Evolutionary conservation across 2,113 vertebrate genomes (phyloP).

Genomic region (Lethenteron camtschaticum): DNA sequence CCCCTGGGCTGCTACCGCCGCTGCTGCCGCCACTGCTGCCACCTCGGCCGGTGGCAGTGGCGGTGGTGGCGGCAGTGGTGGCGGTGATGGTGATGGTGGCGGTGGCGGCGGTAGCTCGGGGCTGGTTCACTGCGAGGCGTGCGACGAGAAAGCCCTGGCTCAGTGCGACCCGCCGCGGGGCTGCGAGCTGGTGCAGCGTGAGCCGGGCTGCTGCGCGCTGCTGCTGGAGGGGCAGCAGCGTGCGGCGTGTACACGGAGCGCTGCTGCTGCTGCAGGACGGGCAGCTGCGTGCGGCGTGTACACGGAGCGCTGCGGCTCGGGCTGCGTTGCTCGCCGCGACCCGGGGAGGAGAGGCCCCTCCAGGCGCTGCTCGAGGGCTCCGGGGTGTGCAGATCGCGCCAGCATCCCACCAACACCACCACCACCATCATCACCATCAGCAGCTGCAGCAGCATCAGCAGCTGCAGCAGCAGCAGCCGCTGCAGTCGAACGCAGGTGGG

Average conservation of each 20-base stretch:
- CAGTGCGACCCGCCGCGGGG: constrained; percentile 47
- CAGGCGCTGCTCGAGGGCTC: constrained; percentile 59
- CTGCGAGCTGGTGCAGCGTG: constrained; percentile 42
- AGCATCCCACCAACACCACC: too few species aligned
- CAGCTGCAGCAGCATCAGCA: too few species aligned
- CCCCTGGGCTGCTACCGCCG: too few species aligned
- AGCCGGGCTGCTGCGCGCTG: constrained; percentile 70
- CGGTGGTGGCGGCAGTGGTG: constrained; percentile 24
- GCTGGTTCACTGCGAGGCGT: constrained; percentile 65
- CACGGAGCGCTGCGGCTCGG: constrained; percentile 55
- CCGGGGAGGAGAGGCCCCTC: constrained; percentile 40
- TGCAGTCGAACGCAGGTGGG: too few species aligned
- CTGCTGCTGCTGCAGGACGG: too few species aligned
- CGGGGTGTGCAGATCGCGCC: constrained; percentile 28
- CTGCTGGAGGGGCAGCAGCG: constrained; percentile 27
- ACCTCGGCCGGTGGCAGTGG: constrained; percentile 14
- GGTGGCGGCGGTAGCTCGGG: constrained; percentile 46
- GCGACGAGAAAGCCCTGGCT: constrained; percentile 36
- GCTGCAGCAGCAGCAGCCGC: too few species aligned
- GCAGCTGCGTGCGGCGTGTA: too few species aligned
- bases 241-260: constrained; percentile 76
- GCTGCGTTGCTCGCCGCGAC: constrained; percentile 35
- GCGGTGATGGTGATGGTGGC: too few species aligned
- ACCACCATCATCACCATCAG: too few species aligned
- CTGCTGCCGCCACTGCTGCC: too few species aligned